These are phyloP conservation scores for Echinops telfairi DNA, from an alignment of 2,113 vertebrate genomes.

Conservation along the genomic window DNA sequence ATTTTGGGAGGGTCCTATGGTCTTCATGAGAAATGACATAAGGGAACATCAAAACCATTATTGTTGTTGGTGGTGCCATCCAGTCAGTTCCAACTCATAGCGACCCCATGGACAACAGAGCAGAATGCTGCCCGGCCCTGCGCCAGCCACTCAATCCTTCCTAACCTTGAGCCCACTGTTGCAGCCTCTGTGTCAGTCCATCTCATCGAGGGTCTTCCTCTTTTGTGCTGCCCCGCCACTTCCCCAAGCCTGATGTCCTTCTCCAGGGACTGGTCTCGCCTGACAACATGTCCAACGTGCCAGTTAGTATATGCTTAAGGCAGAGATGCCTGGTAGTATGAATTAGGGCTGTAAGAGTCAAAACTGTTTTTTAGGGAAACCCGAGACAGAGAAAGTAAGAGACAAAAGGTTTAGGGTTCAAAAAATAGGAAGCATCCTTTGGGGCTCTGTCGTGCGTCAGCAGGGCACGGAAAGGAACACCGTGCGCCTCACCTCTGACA, in stretches of 20 bases:
- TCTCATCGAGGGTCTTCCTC: too few relatives aligned
- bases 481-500: constrained; percentile 54
- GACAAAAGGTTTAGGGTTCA: background rate
- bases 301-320: constrained; percentile 14
- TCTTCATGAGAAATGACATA: constrained; percentile 42
- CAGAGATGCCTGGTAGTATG: background rate
- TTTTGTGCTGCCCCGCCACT: too few relatives aligned
- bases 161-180: too few relatives aligned
- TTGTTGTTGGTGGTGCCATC: too few relatives aligned
- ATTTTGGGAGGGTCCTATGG: constrained; percentile 21
- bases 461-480: background rate
- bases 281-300: too few relatives aligned
- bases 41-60: background rate
- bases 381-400: constrained; percentile 33
- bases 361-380: constrained; percentile 16
- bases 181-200: too few relatives aligned
- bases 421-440: background rate
- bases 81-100: too few relatives aligned
- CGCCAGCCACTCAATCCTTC: too few relatives aligned
- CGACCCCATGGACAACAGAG: too few relatives aligned
- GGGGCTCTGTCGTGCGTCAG: background rate
- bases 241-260: too few relatives aligned
- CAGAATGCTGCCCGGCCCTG: too few relatives aligned
- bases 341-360: background rate
- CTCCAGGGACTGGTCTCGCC: too few relatives aligned